phyloP scores from a whole-genome alignment of 1,140 invertebrate genomes.

The Drosophila kanapiae region DNA sequence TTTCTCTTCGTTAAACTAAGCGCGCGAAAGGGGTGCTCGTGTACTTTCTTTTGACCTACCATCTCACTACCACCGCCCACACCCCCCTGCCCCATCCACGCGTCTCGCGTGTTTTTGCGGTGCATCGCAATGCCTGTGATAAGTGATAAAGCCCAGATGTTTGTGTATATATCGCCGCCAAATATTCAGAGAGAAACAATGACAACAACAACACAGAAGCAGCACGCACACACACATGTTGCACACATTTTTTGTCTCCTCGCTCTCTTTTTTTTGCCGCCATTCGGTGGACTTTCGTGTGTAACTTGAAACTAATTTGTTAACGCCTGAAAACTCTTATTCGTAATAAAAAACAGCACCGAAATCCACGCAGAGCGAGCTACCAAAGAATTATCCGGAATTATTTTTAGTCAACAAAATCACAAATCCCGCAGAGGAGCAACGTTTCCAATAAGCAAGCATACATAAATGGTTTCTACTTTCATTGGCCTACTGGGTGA shows the following conservation, averaged over 20 bases:
- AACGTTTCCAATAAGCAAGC: constrained; percentile 74
- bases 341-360: constrained; percentile 20
- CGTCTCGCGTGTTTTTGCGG: constrained; percentile 8
- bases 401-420: constrained; percentile 47
- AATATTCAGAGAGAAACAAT: constrained; percentile 32
- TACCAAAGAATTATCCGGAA: constrained; percentile 60
- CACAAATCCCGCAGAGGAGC: constrained; percentile 65
- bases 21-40: constrained; percentile 80
- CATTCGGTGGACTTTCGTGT: constrained; percentile 21
- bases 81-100: constrained; percentile 10
- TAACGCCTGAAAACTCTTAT: constrained; percentile 35
- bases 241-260: constrained; percentile 41
- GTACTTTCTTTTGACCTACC: constrained; percentile 73
- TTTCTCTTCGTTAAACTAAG: constrained; percentile 81
- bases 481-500: constrained; percentile 84
- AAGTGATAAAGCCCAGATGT: constrained; percentile 72
- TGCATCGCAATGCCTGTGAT: constrained; percentile 73
- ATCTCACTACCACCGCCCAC: constrained; percentile 2
- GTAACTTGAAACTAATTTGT: constrained; percentile 47
- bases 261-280: constrained; percentile 32
- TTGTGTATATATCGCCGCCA: constrained; percentile 51
- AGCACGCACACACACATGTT: constrained; percentile 64
- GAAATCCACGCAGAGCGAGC: constrained; percentile 23
- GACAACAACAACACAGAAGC: constrained; percentile 37
- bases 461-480: constrained; percentile 85